These are phyloP conservation scores for Xylota segnis DNA, from an alignment of 2,888 invertebrate species.

Conservation along the genomic window DNA sequence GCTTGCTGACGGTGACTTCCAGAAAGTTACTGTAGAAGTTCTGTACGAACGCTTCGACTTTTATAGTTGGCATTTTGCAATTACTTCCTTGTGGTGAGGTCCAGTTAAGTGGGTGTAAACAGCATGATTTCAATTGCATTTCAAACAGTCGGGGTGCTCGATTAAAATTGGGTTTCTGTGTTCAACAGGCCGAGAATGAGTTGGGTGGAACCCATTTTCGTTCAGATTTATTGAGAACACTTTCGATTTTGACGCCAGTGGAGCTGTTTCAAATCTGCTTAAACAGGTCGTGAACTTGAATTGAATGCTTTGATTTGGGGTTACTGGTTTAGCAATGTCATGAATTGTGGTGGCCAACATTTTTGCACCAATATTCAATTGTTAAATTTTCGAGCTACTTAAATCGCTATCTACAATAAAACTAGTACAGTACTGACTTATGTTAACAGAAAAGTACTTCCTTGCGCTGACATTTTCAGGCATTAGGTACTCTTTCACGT, in stretches of 20 bases:
- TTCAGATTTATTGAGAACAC: slow-evolving; percentile 42
- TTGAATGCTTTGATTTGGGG: slow-evolving; percentile 13
- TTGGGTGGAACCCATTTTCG: not conserved
- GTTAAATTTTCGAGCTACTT: not conserved
- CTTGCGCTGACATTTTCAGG: too few relatives aligned
- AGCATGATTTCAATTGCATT: slow-evolving; percentile 72
- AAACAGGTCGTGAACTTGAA: slow-evolving; percentile 64
- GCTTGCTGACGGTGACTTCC: slow-evolving; percentile 25
- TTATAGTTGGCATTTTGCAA: slow-evolving; percentile 60
- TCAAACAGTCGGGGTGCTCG: slow-evolving; percentile 59
- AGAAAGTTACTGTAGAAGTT: slow-evolving; percentile 56
- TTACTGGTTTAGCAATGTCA: slow-evolving; percentile 22
- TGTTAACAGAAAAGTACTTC: too few relatives aligned
- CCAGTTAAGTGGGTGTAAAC: slow-evolving; percentile 58
- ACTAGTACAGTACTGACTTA: too few relatives aligned
- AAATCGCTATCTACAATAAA: too few relatives aligned
- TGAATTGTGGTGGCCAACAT: not conserved
- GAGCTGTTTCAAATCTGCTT: slow-evolving; percentile 6
- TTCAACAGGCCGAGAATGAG: slow-evolving; percentile 47
- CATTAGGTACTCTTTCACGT: too few relatives aligned
- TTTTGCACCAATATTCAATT: not conserved
- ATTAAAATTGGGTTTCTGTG: slow-evolving; percentile 73
- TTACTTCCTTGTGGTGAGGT: slow-evolving; percentile 42
- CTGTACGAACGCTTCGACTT: slow-evolving; percentile 30
- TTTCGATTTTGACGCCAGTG: slow-evolving; percentile 56